phyloP scores from a whole-genome alignment of 2,888 invertebrate genomes.

The Sphaerophoria rueppellii region DNA sequence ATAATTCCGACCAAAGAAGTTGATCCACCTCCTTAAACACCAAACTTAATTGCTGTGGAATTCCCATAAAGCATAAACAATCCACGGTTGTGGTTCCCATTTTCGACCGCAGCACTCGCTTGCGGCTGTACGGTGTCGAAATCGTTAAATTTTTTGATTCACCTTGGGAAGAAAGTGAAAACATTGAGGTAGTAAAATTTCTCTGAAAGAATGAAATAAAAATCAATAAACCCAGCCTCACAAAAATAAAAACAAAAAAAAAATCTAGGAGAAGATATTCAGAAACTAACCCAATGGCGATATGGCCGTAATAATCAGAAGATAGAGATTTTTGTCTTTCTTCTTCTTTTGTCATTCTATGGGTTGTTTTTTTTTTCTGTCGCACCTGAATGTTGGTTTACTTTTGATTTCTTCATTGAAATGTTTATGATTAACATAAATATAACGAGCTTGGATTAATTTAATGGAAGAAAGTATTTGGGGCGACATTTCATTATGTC shows the following conservation, averaged over 20 bases:
- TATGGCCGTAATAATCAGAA: constrained; percentile 15
- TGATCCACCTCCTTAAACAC: too few relatives aligned
- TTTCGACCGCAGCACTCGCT: background rate
- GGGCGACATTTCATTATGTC: constrained; percentile 12
- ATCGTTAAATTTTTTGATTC: constrained; percentile 44
- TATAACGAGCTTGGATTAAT: background rate
- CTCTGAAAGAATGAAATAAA: constrained; percentile 29
- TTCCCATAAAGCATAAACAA: too few relatives aligned
- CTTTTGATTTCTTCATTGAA: constrained; percentile 67
- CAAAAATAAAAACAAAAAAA: background rate
- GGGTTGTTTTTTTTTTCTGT: background rate
- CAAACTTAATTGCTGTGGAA: too few relatives aligned
- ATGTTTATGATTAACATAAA: constrained; percentile 55
- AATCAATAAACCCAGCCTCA: constrained; percentile 24
- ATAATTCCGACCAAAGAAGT: too few relatives aligned
- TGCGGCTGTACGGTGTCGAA: background rate
- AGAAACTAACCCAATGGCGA: background rate
- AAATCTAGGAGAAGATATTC: constrained; percentile 3
- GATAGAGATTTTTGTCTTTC: background rate
- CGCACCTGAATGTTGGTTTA: constrained; percentile 15
- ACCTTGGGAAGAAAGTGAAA: constrained; percentile 72
- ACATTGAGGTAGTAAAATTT: constrained; percentile 47
- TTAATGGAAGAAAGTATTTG: constrained; percentile 29
- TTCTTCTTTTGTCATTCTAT: constrained; percentile 4
- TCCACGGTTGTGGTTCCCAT: background rate